These are phyloP conservation scores for Merluccius polli DNA, from an alignment of 2,797 vertebrate species.

Conservation along the genomic window DNA sequence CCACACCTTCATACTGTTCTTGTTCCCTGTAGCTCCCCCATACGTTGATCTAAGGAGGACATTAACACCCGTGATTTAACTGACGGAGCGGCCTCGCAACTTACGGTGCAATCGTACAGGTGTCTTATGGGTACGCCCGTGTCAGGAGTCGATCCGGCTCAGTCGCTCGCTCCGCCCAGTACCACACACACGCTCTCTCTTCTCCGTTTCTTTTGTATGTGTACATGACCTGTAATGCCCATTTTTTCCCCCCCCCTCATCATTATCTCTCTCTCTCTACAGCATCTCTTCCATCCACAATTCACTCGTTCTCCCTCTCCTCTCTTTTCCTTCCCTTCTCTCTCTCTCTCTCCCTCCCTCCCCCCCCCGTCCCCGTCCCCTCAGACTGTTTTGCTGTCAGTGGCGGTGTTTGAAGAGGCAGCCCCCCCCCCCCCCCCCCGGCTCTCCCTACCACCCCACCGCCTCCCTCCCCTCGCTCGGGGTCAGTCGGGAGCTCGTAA, in stretches of 20 bases:
- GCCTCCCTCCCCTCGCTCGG: neutral
- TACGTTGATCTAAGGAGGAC: too few relatives aligned
- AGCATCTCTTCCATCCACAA: neutral
- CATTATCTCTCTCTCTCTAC: neutral
- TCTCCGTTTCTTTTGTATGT: neutral
- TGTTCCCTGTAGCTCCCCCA: too few relatives aligned
- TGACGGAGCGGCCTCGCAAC: too few relatives aligned
- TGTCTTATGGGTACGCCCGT: too few relatives aligned
- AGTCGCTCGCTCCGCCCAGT: too few relatives aligned
- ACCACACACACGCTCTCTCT: neutral
- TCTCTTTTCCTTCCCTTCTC: slow-evolving; percentile 2
- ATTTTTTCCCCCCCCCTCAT: neutral
- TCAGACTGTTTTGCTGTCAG: slow-evolving; percentile 58
- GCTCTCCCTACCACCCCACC: too few relatives aligned
- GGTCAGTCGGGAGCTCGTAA: slow-evolving; percentile 66
- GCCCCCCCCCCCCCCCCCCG: slow-evolving; percentile 4
- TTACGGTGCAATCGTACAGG: too few relatives aligned
- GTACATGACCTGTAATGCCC: neutral
- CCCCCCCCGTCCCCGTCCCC: slow-evolving; percentile 36
- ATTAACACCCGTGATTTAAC: too few relatives aligned
- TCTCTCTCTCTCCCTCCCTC: slow-evolving; percentile 1
- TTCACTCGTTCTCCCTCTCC: neutral
- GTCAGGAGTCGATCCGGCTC: too few relatives aligned
- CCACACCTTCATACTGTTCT: too few relatives aligned
- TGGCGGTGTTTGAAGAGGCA: slow-evolving; percentile 66